Base-by-base conservation (phyloP, 2,113 vertebrate species). In the Chrysemys picta region DNA sequence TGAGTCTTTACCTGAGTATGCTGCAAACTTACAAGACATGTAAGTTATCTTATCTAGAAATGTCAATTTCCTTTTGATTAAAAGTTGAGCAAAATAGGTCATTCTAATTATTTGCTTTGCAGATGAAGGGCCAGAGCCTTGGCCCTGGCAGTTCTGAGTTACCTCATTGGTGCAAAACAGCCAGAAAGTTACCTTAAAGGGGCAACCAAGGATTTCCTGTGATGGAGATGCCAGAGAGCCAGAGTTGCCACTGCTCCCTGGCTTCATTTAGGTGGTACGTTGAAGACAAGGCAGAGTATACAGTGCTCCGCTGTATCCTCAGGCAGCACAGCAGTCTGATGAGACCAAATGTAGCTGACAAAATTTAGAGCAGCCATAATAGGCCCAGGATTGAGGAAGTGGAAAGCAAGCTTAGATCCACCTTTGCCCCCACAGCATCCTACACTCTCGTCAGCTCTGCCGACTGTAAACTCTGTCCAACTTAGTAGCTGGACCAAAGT, bases 1-100 rank as follows among this genome's bases (percentile, higher is more conserved):
- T 88, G 89, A 93, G 27, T 89, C 80, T 92, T 97, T 96, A 29
- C 69, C 50, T 3, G 0, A 90, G 56, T 85, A 1, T 47, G 24
- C 10, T 0, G 1, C 11, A 38, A 76, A 85, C 54, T 12, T 91
- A 54, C 1, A 8, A n/a, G n/a, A 62, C n/a, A n/a, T n/a, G n/a
- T n/a, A n/a, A n/a, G n/a, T n/a, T n/a, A n/a, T n/a, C 38, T 87
- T 59, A 22, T 83, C 79, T 95, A 88, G 21, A 93, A 35, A 22
- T 13, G 3, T 72, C 87, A 14, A 12, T 79, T 91, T 85, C 62
- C 3, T 87, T 95, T 86, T 87, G 25, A 85, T 95, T 79, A 88
- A 35, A 21, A 75, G 57, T 45, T 84, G 49, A 86, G 56, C 29
- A 91, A 53, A 94, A 42, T 72, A 89, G 38, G 53, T 11, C n/a